These are phyloP conservation scores for Strigops habroptila DNA, from an alignment of 2,113 vertebrate species.

Conservation along the genomic window DNA sequence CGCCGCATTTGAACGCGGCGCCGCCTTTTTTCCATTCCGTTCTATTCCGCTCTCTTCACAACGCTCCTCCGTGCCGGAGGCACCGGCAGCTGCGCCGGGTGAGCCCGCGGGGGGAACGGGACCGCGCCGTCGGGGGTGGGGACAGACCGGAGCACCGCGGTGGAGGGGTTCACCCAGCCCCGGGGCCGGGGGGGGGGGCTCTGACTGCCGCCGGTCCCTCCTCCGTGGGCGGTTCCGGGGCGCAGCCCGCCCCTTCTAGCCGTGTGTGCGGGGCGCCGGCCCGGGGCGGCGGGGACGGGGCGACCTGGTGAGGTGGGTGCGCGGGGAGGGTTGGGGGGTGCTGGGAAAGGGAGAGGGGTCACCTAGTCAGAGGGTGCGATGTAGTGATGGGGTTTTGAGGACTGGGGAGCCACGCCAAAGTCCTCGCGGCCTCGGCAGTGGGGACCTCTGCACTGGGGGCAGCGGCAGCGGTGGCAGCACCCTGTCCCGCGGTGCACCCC, in stretches of 20 bases:
- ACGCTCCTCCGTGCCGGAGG: not conserved
- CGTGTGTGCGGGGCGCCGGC: not conserved
- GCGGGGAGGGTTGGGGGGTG: not conserved
- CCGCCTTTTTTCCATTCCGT: not conserved
- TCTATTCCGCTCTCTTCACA: not conserved
- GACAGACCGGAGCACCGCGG: not conserved
- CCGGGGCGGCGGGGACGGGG: not conserved
- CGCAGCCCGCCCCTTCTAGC: not conserved
- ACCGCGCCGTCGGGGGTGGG: not conserved
- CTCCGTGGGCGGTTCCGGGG: not conserved
- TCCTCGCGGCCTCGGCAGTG: rapidly evolving
- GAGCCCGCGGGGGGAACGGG: not conserved
- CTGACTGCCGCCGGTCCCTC: not conserved
- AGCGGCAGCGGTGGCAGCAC: not conserved
- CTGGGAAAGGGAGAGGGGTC: not conserved
- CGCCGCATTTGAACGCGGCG: not conserved
- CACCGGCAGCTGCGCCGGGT: not conserved
- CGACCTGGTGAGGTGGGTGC: not conserved
- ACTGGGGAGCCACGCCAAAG: not conserved
- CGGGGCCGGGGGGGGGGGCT: no score
- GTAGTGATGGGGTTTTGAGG: not conserved
- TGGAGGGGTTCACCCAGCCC: not conserved
- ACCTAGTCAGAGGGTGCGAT: rapidly evolving
- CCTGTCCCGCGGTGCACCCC: rapidly evolving
- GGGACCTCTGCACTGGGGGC: not conserved